phyloP scores from a whole-genome alignment of 2,888 invertebrate genomes.

The Globia sparganii region DNA sequence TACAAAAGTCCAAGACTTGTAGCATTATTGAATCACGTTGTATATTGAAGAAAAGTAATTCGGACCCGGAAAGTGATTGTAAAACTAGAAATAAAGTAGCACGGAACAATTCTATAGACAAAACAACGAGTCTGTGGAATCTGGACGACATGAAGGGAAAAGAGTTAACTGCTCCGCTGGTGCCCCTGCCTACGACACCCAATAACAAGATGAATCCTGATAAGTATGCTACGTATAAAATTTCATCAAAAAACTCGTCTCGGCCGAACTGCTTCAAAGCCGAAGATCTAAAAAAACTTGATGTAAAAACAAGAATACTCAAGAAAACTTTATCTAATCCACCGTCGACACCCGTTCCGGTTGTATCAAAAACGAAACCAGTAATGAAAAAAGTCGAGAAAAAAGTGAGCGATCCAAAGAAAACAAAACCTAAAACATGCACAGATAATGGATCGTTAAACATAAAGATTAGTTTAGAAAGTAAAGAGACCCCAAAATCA shows the following conservation, averaged over 20 bases:
- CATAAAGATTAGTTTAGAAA: slow-evolving; percentile 81
- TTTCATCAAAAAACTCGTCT: slow-evolving; percentile 84
- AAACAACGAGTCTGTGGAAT: slow-evolving; percentile 91
- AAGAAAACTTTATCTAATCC: slow-evolving; percentile 90
- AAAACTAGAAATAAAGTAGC: slow-evolving; percentile 82
- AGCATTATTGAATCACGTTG: slow-evolving; percentile 93
- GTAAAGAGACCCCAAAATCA: slow-evolving; percentile 81
- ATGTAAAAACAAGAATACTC: slow-evolving; percentile 89
- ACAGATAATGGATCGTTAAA: slow-evolving; percentile 84
- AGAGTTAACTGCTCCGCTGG: slow-evolving; percentile 84
- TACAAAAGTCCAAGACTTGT: slow-evolving; percentile 93
- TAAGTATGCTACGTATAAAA: slow-evolving; percentile 89
- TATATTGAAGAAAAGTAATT: slow-evolving; percentile 91
- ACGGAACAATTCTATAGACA: slow-evolving; percentile 88
- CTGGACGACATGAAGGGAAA: slow-evolving; percentile 90
- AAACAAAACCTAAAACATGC: slow-evolving; percentile 84
- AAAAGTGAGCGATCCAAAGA: slow-evolving; percentile 84
- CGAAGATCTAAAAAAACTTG: slow-evolving; percentile 88
- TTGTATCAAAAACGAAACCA: slow-evolving; percentile 85
- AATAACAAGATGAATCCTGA: slow-evolving; percentile 86
- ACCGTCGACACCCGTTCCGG: slow-evolving; percentile 88
- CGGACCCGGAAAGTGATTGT: slow-evolving; percentile 83
- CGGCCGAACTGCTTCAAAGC: slow-evolving; percentile 84
- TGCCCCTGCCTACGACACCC: slow-evolving; percentile 80
- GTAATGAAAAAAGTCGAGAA: slow-evolving; percentile 84